A percentile compares a stretch with the other conserved stretches of the same genome.
These are phyloP conservation scores for Aramus guarauna DNA, from an alignment of 2,113 vertebrate species.

Conservation along the genomic window DNA sequence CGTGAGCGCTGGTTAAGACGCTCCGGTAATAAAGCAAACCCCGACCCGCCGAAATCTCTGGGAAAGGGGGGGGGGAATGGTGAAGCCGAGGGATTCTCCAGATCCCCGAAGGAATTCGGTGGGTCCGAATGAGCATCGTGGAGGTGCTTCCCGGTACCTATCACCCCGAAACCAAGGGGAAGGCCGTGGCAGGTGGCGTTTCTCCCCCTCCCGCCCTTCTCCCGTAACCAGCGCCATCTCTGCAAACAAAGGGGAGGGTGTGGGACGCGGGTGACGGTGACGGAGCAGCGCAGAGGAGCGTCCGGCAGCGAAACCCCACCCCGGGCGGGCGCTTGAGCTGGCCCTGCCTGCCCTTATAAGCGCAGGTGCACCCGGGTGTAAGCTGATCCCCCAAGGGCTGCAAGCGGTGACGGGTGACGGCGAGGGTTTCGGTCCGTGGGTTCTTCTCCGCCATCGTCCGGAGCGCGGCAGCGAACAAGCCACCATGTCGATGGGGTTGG, in stretches of 20 bases:
- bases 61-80: neutral
- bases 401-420: neutral
- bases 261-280: conserved; percentile 28
- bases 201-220: conserved; percentile 4
- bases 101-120: neutral
- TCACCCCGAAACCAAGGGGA: neutral
- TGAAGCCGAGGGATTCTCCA: neutral
- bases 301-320: conserved; percentile 58
- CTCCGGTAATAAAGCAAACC: neutral
- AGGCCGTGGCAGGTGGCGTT: neutral
- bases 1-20: neutral
- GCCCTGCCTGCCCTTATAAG: conserved; percentile 47
- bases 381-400: neutral
- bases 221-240: conserved; percentile 50
- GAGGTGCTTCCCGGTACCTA: neutral
- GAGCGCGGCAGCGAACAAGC: neutral
- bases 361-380: conserved; percentile 40
- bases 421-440: neutral
- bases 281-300: conserved; percentile 24
- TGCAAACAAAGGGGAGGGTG: conserved; percentile 63
- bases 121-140: rapidly evolving
- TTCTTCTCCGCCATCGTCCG: neutral
- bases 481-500: conserved; percentile 85
- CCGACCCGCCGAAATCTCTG: neutral
- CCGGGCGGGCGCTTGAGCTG: neutral